A percentile compares a stretch with the other conserved stretches of the same genome.
Evolutionary conservation across 2,797 vertebrate species (phyloP).

Genomic region (Rhynchonycteris naso): DNA sequence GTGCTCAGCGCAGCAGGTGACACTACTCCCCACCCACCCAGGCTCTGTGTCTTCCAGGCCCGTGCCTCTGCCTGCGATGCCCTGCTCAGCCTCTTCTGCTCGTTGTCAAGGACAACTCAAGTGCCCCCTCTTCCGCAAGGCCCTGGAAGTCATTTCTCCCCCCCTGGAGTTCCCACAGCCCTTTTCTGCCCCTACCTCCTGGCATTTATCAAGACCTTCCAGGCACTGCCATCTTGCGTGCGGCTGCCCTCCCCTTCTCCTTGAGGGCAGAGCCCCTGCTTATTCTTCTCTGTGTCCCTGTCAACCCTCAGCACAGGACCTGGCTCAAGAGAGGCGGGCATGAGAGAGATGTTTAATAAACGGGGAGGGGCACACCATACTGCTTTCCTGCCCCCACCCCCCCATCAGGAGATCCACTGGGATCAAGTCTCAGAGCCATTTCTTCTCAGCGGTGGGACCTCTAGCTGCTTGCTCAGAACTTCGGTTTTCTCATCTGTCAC

Average conservation of each 20-base stretch:
- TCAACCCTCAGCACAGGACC: background rate
- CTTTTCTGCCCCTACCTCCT: background rate
- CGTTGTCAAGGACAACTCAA: background rate
- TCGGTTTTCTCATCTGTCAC: background rate
- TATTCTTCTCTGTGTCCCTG: background rate
- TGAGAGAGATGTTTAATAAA: background rate
- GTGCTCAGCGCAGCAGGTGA: background rate
- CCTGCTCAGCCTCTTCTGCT: background rate
- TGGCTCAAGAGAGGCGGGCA: background rate
- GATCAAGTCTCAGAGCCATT: background rate
- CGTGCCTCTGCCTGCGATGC: background rate
- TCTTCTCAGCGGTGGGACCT: background rate
- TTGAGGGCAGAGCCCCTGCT: background rate
- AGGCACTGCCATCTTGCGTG: background rate
- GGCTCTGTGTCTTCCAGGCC: background rate
- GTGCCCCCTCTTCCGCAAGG: background rate
- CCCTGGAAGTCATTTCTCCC: background rate
- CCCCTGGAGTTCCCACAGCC: background rate
- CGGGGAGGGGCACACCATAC: background rate
- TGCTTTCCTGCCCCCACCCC: background rate
- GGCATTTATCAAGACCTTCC: background rate
- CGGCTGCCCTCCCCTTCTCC: background rate
- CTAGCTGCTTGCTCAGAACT: background rate
- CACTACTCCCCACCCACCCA: background rate
- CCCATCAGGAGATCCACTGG: background rate